Conservation (phyloP, 2,113 vertebrate genomes). For the Spizaetus ornatus region DNA sequence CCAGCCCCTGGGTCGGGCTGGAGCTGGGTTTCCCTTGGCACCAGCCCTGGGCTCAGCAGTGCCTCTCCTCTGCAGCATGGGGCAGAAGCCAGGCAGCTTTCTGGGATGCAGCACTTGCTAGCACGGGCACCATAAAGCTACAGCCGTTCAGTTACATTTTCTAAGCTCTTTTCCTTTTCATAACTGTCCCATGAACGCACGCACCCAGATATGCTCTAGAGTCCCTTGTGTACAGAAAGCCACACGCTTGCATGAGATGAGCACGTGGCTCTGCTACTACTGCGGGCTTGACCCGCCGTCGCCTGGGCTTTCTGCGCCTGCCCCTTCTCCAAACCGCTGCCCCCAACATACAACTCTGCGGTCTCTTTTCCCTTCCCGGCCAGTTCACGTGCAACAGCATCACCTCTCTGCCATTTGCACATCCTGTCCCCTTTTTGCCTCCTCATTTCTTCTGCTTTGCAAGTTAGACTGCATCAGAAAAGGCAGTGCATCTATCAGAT, state of each 20-base stretch:
- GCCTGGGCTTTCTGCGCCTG: neutral
- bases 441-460: neutral
- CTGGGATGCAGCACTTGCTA: neutral
- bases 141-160: neutral
- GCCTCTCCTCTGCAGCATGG: neutral
- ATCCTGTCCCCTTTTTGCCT: neutral
- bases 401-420: neutral
- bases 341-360: neutral
- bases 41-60: neutral
- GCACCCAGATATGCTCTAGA: too few relatives aligned
- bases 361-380: neutral
- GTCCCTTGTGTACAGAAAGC: neutral
- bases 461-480: too few relatives aligned
- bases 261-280: neutral
- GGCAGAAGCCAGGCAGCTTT: neutral
- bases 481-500: neutral
- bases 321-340: neutral
- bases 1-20: neutral
- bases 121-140: neutral
- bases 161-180: neutral
- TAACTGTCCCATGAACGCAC: rapidly evolving
- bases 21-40: neutral
- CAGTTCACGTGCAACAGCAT: neutral
- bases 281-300: neutral
- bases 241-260: neutral